Conservation (phyloP, 2,888 invertebrate species). For the Euzetes globulus region DNA sequence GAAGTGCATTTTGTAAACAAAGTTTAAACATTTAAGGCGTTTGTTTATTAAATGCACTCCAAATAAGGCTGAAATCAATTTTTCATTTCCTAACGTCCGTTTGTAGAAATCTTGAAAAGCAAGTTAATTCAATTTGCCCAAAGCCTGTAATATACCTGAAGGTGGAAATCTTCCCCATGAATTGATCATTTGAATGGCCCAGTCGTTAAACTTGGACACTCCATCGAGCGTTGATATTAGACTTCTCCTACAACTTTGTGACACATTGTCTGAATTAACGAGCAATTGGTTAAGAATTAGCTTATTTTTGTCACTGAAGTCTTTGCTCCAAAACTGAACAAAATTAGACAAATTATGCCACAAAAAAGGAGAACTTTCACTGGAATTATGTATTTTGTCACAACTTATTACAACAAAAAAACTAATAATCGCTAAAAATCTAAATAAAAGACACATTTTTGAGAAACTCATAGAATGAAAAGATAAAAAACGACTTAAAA, state of each 20-base stretch:
- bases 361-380: not conserved
- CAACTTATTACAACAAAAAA: not conserved
- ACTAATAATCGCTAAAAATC: not conserved
- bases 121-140: too few relatives aligned
- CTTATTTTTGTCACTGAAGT: not conserved
- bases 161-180: conserved; percentile 33
- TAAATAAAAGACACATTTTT: too few relatives aligned
- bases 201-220: not conserved
- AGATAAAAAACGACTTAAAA: not conserved
- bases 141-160: not conserved
- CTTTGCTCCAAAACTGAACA: not conserved
- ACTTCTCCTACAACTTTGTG: not conserved
- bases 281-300: not conserved
- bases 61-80: too few relatives aligned
- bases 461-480: not conserved
- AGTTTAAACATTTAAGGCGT: too few relatives aligned
- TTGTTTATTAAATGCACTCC: too few relatives aligned
- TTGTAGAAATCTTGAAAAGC: too few relatives aligned
- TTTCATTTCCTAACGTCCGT: too few relatives aligned
- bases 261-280: not conserved
- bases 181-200: conserved; percentile 7
- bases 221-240: not conserved
- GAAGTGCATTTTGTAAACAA: too few relatives aligned
- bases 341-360: not conserved
- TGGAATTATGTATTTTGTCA: not conserved